These are phyloP conservation scores for Melanerpes aurifrons DNA, from an alignment of 2,113 vertebrate species.

Conservation along the genomic window DNA sequence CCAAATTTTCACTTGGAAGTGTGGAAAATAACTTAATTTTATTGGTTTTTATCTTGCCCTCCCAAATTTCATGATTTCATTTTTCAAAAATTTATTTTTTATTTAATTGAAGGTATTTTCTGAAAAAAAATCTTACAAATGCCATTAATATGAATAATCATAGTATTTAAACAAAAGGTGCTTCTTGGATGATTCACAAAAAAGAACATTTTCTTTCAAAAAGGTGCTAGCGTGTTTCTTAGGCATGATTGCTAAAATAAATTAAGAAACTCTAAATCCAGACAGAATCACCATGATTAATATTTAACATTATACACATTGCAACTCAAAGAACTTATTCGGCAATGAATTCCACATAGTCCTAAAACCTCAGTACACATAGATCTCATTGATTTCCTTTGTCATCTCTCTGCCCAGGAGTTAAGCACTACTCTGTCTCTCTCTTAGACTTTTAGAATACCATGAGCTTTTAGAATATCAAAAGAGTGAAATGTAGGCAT, in stretches of 20 bases:
- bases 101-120: background rate
- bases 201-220: background rate
- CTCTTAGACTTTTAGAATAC: background rate
- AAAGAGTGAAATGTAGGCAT: background rate
- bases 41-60: background rate
- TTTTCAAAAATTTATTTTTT: background rate
- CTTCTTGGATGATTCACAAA: background rate
- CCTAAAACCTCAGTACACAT: background rate
- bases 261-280: background rate
- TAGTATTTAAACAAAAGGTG: background rate
- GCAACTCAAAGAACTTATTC: background rate
- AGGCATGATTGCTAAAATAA: background rate
- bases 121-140: background rate
- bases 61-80: background rate
- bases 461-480: background rate
- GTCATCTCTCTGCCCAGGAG: fast-evolving
- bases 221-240: background rate
- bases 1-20: background rate
- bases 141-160: background rate
- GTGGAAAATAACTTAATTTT: background rate
- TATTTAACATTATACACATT: background rate
- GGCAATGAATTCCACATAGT: background rate
- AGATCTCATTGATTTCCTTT: background rate
- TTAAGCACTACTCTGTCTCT: background rate
- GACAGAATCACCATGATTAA: background rate